Base-by-base conservation (phyloP, 2,113 vertebrate genomes). In the Eira barbara region DNA sequence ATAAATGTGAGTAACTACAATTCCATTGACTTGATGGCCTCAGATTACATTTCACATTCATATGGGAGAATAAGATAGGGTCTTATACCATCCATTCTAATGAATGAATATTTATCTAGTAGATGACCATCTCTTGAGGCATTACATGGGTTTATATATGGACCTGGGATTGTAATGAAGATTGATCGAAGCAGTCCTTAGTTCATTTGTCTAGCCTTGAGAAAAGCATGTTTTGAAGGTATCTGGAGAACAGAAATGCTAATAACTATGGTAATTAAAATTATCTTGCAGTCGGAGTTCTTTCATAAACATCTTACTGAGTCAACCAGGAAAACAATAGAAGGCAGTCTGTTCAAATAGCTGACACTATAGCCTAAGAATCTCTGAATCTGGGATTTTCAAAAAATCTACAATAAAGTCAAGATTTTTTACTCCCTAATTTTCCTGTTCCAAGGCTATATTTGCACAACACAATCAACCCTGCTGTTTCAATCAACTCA, bases 401-500 rank as follows among this genome's bases (percentile, higher is more conserved):
- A 17, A 76, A 89, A 95, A 91, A 63, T 87, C 71, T 67, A 95
- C 90, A 97, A 96, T 97, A 96, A 96, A 97, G 91, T 96, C 93
- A 95, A 94, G 94, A 96, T 86, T 97, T 97, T 96, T 96, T 49
- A 85, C 96, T 97, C 95, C 34, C 34, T 95, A 89, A 96, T 97
- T 96, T 98, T 96, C 92, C 85, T 89, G 29, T 88, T 98, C 45
- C 0, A 8, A 92, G 91, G 95, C 95, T 98, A 89, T 97, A 98
- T 97, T 98, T 98, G 67, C 91, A 97, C 97, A 98, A 97, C 94
- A 97, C 95, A 97, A 98, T 97, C 97, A 98, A 97, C 96, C 93
- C 97, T 91, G 96, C 92, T 98, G 96, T 98, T 98, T 97, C 95
- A 98, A 97, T 98, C 97, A 98, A 97, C 59, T 95, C 96, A 93